Percentiles rank a stretch among this genome's conserved stretches.
Conservation (phyloP, 2,888 invertebrate genomes). For the Epinotia brunnichana region DNA sequence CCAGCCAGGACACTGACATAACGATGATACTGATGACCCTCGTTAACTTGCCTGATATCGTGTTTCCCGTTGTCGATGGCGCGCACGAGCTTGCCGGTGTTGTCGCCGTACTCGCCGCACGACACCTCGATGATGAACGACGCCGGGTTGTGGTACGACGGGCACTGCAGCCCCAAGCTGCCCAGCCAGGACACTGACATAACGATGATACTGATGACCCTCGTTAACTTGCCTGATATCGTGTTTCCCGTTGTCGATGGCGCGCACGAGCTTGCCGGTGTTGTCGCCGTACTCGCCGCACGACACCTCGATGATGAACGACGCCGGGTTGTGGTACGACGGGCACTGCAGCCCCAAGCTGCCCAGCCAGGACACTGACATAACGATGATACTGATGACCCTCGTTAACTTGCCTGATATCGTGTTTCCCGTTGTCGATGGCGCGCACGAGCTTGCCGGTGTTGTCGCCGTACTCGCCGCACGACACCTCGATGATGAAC, state of each 20-base stretch:
- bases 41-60: slow-evolving; percentile 84
- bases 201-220: not conserved
- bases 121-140: slow-evolving; percentile 98
- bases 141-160: slow-evolving; percentile 98
- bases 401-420: slow-evolving; percentile 81
- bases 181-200: slow-evolving; percentile 85
- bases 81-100: slow-evolving; percentile 91
- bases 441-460: slow-evolving; percentile 92
- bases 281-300: slow-evolving; percentile 98
- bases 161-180: slow-evolving; percentile 93
- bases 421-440: slow-evolving; percentile 92
- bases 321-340: slow-evolving; percentile 98
- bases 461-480: slow-evolving; percentile 97
- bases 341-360: slow-evolving; percentile 94
- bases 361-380: slow-evolving; percentile 85
- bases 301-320: slow-evolving; percentile 97
- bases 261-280: slow-evolving; percentile 91
- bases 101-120: slow-evolving; percentile 97
- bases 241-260: slow-evolving; percentile 92
- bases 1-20: slow-evolving; percentile 84
- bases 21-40: not conserved
- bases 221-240: slow-evolving; percentile 84
- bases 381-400: not conserved
- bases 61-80: slow-evolving; percentile 93
- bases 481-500: slow-evolving; percentile 97